phyloP scores from a whole-genome alignment of 2,113 vertebrate genomes.

The Panthera leo region DNA sequence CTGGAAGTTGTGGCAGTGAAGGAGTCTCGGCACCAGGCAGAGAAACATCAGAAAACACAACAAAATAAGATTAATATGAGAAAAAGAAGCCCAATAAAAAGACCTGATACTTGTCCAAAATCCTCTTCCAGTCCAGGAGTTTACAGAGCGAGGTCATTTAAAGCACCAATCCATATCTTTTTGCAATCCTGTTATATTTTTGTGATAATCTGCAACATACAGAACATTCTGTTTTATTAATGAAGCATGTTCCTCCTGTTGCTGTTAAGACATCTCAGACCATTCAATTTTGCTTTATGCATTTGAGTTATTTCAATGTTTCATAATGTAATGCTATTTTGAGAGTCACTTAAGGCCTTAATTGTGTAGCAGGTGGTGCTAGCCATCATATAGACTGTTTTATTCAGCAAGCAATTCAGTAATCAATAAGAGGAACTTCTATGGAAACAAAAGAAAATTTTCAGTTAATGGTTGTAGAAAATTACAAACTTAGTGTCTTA shows the following conservation, averaged over 20 bases:
- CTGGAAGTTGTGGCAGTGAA: background rate
- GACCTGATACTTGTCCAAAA: background rate
- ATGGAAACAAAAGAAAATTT: background rate
- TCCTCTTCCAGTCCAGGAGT: background rate
- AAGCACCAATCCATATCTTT: background rate
- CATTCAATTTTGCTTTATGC: background rate
- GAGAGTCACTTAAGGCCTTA: background rate
- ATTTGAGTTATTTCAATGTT: background rate
- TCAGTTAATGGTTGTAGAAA: background rate
- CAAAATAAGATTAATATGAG: background rate
- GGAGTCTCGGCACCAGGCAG: background rate
- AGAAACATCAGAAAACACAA: background rate
- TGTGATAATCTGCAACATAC: background rate
- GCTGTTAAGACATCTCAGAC: background rate
- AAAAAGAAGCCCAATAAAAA: background rate
- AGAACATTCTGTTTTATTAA: background rate
- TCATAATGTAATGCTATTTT: background rate
- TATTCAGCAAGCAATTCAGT: background rate
- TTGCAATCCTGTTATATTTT: background rate
- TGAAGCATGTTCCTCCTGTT: background rate
- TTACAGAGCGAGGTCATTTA: too few species aligned
- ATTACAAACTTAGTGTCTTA: background rate
- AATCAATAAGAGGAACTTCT: background rate
- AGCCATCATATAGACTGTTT: background rate
- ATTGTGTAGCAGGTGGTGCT: background rate